Conservation (phyloP, 2,888 invertebrate species). For the Noctua janthe region DNA sequence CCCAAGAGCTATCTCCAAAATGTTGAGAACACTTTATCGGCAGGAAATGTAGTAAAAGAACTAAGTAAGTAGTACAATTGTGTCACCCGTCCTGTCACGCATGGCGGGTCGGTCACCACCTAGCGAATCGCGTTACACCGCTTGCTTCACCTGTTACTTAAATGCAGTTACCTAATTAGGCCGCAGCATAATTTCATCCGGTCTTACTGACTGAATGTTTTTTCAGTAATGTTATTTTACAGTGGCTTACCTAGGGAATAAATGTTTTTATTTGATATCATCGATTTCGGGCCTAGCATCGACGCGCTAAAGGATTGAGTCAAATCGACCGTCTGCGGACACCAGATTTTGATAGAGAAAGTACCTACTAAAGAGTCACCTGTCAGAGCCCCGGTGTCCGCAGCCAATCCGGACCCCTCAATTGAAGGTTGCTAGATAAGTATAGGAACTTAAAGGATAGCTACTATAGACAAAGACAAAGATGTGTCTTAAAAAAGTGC, state of each 20-base stretch:
- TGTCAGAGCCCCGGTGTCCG: not conserved
- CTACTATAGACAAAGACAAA: not conserved
- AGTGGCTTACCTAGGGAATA: not conserved
- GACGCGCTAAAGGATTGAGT: not conserved
- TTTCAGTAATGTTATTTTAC: not conserved
- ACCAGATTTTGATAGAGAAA: not conserved
- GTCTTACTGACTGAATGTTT: slow-evolving; percentile 3
- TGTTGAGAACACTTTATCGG: not conserved
- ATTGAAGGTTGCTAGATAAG: not conserved
- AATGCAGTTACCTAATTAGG: slow-evolving; percentile 21
- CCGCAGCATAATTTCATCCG: not conserved
- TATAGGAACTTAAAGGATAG: not conserved
- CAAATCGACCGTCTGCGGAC: not conserved
- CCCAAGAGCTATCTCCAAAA: not conserved
- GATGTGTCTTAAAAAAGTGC: not conserved
- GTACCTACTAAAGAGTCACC: not conserved
- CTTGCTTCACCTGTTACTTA: slow-evolving; percentile 32
- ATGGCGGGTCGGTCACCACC: slow-evolving; percentile 15
- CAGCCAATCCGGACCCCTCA: not conserved
- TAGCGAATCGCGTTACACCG: slow-evolving; percentile 26
- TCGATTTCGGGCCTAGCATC: not conserved
- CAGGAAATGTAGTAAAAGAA: not conserved
- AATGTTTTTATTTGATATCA: not conserved
- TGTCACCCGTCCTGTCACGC: slow-evolving; percentile 34
- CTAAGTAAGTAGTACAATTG: not conserved